Evolutionary conservation across 2,113 vertebrate species (phyloP), one percentile per base, ranked within the genome.

Genomic region (Anarrhichthys ocellatus): DNA sequence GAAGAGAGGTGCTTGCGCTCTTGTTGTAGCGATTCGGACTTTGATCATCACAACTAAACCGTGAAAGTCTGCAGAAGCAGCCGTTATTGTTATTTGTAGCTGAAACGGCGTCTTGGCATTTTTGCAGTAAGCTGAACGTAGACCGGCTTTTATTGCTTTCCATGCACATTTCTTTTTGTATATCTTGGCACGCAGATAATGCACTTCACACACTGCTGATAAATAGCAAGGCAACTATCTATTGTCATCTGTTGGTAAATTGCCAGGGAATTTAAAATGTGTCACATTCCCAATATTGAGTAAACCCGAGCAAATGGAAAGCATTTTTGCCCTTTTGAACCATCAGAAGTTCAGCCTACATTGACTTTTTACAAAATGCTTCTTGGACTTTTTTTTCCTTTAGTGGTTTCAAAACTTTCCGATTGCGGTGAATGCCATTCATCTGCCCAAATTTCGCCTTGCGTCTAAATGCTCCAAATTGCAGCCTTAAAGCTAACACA

Each of bases 361-460:
- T 46, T 73, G 76, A 81, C 73, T 83, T 86, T 80, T 84, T 73
- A 80, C 2, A 84, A 80, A 89, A 84, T 46, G 42, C 73, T 80
- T 38, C 69, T 80, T 87, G 9, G 27, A 77, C 74, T 72, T 83
- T 75, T 78, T 81, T 70, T 34, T 6, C 34, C 34, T 88, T 88
- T 78, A 86, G 72, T 88, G 63, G 62, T 72, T 92, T 77, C 78
- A 88, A 91, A 92, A 91, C 77, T 82, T 92, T 91, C 75, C 56
- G 3, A 81, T 88, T 90, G 75, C 83, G 58, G 80, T 86, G 90
- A 87, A 92, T 94, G 90, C 71, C 67, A 7, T 91, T 94, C 90
- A 92, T 91, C 87, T 89, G 83, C 81, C 84, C 84, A 93, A 94
- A 95, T 94, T 85, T 90, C 90, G 89, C 73, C 74, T 83, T 70